A percentile compares a stretch with the other conserved stretches of the same genome.
phyloP scores from a whole-genome alignment of 2,797 vertebrate species.

The Capromys pilorides region DNA sequence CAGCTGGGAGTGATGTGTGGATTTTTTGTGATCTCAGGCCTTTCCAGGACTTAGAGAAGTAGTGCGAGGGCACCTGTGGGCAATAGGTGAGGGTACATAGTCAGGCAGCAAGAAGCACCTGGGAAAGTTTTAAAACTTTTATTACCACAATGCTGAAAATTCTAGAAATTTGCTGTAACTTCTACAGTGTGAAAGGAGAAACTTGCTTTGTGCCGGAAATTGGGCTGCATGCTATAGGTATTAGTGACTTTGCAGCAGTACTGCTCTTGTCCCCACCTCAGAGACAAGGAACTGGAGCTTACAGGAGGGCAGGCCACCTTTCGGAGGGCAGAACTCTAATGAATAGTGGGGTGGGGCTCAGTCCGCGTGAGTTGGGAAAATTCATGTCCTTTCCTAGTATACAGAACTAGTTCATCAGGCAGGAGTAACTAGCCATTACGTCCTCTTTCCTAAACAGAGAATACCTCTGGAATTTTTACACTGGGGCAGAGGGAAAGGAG shows the following conservation, averaged over 20 bases:
- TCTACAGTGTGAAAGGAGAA: not conserved
- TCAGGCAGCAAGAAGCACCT: not conserved
- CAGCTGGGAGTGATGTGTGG: not conserved
- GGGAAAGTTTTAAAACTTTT: not conserved
- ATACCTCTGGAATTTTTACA: not conserved
- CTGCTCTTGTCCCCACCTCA: not conserved
- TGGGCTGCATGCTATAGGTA: not conserved
- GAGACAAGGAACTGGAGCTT: not conserved
- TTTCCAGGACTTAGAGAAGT: not conserved
- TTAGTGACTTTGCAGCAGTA: not conserved
- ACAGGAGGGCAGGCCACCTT: not conserved
- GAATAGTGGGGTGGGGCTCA: not conserved
- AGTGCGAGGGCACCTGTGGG: not conserved
- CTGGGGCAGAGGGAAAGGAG: not conserved
- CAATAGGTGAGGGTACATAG: not conserved
- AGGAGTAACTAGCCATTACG: not conserved
- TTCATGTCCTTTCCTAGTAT: not conserved
- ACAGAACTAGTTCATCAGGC: accelerated
- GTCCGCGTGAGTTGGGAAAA: not conserved
- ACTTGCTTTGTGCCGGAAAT: not conserved
- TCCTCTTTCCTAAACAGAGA: not conserved
- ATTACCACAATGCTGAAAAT: not conserved
- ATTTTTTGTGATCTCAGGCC: not conserved
- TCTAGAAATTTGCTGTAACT: not conserved
- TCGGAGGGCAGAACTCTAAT: not conserved